Evolutionary conservation across 2,797 vertebrate genomes (phyloP), one percentile per base, ranked within the genome.

Genomic region (Mastacembelus armatus): DNA sequence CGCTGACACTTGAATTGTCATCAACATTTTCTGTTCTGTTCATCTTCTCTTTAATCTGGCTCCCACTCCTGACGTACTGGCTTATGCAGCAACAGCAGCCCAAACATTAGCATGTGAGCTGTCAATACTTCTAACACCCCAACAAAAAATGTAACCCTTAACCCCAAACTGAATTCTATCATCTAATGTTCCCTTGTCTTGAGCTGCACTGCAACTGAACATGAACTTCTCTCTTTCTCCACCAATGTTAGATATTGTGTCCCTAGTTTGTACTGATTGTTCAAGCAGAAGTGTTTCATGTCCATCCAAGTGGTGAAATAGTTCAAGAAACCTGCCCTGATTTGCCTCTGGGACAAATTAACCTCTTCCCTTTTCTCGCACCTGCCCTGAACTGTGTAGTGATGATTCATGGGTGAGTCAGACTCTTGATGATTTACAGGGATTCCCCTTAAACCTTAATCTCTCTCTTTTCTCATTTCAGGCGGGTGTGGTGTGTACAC

Each of bases 391-490:
- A 14, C 18, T 10, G 40, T 39, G 36, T 5, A 39, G n/a, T 35
- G 29, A 21, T 42, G 62, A 32, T 21, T 62, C 30, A 35, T 16
- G 0, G 7, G 14, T 71, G 71, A 66, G 18, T 66, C 56, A 74
- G 7, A 33, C 1, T 12, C 12, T 33, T n/a, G 18, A 12, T 1
- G 4, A 35, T 56, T 4, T 16, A 29, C 38, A 38, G 71, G 64
- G 50, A 44, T 36, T 44, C 11, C 60, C 56, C 50, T 18, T 10
- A n/a, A 50, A 16, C 35, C 12, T 9, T 21, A 1, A 16, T 6
- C 19, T 12, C 15, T 7, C 3, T 48, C 12, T 27, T 29, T 10
- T 52, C 24, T 43, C 48, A 32, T 24, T n/a, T 40, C 33, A 49
- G 10, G 7, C 4, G 0, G n/a, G n/a, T n/a, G 30, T 36, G 16